phyloP scores from a whole-genome alignment of 1,140 invertebrate genomes.

The Tetramorium parvispinum region DNA sequence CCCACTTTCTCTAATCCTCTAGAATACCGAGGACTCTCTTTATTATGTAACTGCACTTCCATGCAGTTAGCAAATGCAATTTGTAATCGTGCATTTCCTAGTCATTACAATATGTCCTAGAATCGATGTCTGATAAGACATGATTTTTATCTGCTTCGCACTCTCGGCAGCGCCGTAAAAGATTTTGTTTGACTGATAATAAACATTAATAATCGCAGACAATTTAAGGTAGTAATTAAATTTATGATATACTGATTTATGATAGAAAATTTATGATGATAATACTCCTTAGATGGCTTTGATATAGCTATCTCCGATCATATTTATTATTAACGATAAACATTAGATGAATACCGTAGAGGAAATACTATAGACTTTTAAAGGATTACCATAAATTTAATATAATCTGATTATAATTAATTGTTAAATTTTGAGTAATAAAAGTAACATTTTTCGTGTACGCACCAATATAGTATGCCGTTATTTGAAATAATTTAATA shows the following conservation, averaged over 20 bases:
- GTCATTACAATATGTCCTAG: not conserved
- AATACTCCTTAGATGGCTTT: not conserved
- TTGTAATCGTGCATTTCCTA: slow-evolving; percentile 16
- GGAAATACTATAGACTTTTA: not conserved
- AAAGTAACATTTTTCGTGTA: not conserved
- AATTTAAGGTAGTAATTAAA: slow-evolving; percentile 3
- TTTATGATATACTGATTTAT: not conserved
- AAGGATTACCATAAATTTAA: not conserved
- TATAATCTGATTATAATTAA: not conserved
- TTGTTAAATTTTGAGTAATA: not conserved
- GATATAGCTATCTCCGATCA: not conserved
- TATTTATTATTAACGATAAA: not conserved
- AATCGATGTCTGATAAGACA: not conserved
- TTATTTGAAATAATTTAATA: slow-evolving; percentile 4
- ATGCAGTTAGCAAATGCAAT: not conserved
- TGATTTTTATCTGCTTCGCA: not conserved
- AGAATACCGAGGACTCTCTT: slow-evolving; percentile 39
- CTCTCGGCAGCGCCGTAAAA: not conserved
- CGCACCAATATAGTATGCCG: too few relatives aligned
- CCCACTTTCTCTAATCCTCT: slow-evolving; percentile 62
- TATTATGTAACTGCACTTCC: slow-evolving; percentile 40
- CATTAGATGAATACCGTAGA: not conserved
- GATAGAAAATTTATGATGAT: not conserved
- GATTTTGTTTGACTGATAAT: not conserved
- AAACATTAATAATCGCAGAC: not conserved